These are phyloP conservation scores for Hyphantria cunea DNA, from an alignment of 1,140 invertebrate genomes.

Conservation along the genomic window DNA sequence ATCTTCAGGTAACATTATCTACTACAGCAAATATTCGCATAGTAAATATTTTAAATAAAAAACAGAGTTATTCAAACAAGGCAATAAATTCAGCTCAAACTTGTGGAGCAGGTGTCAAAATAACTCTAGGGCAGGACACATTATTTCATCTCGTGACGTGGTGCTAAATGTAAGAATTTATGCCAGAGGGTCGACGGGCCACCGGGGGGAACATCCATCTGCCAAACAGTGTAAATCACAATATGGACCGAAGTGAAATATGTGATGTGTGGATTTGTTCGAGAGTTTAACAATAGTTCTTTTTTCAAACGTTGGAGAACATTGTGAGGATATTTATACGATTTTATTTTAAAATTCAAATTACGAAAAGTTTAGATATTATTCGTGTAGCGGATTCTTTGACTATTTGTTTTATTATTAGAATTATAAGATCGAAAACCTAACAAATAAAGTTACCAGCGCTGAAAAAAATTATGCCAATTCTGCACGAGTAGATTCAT, in stretches of 20 bases:
- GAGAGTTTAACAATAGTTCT: not conserved
- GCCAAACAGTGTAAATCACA: conserved; percentile 45
- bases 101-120: conserved; percentile 50
- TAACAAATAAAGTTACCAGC: too few relatives aligned
- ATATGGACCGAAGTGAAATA: conserved; percentile 26
- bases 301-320: too few relatives aligned
- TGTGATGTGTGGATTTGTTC: conserved; percentile 16
- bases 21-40: not conserved
- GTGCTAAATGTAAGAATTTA: conserved; percentile 52
- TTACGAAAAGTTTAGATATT: too few relatives aligned
- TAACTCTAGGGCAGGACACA: conserved; percentile 42
- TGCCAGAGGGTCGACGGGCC: conserved; percentile 50
- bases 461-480: too few relatives aligned
- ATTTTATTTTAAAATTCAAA: too few relatives aligned
- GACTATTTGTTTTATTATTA: too few relatives aligned
- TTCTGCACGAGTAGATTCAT: too few relatives aligned
- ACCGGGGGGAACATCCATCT: conserved; percentile 46
- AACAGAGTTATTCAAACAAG: conserved; percentile 1
- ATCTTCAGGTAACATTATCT: too few relatives aligned
- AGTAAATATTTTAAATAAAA: too few relatives aligned
- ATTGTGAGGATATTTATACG: too few relatives aligned
- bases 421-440: too few relatives aligned
- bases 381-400: too few relatives aligned
- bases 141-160: conserved; percentile 34
- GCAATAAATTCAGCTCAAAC: conserved; percentile 16